Base-by-base conservation (phyloP, 2,888 invertebrate genomes). In the Hydropsyche betteni region DNA sequence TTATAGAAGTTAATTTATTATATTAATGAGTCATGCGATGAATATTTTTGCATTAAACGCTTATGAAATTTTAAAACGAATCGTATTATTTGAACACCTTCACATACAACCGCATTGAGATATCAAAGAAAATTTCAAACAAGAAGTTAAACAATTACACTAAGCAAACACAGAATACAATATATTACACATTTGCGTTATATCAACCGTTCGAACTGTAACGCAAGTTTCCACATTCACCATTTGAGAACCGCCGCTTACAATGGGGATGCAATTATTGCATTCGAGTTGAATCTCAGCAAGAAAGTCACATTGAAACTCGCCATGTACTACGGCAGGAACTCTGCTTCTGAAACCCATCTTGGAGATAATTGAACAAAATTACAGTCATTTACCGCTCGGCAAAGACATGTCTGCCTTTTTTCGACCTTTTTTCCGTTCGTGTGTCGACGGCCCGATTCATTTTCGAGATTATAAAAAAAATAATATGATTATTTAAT, bases 31-130 rank as follows among this genome's bases (percentile, higher is more conserved):
- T 77, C 77, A 75, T 77, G 73, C 76, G 76, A 77, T 77, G 53
- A 75, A 77, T 77, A 79, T 76, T 77, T 77, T 77, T 79, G 79
- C 79, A 79, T 75, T 79, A 79, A 79, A 79, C 79, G 79, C 79
- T 79, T 79, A 79, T 74, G 73, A 79, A 76, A 50, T 44, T 44
- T 44, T 44, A 44, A 24, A 44, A 44, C 44, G 44, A 44, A 44
- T 44, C 44, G 44, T 44, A 44, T 44, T 44, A 44, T 44, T 44
- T 44, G 10, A 44, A 44, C 6, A 4, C 44, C 44, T 44, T 24
- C 12, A 33, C 24, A 55, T 55, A 16, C 55, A 14, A 55, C 24
- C 12, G 14, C 55, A 24, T 55, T 16, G 14, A 55, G 14, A 55
- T 16, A n/a, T 16, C 14, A 55, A 24, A 0, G 24, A 55, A 4